Evolutionary conservation across 1,140 invertebrate genomes (phyloP), one percentile per base, ranked within the genome.

Genomic region (Megalonaias nervosa): DNA sequence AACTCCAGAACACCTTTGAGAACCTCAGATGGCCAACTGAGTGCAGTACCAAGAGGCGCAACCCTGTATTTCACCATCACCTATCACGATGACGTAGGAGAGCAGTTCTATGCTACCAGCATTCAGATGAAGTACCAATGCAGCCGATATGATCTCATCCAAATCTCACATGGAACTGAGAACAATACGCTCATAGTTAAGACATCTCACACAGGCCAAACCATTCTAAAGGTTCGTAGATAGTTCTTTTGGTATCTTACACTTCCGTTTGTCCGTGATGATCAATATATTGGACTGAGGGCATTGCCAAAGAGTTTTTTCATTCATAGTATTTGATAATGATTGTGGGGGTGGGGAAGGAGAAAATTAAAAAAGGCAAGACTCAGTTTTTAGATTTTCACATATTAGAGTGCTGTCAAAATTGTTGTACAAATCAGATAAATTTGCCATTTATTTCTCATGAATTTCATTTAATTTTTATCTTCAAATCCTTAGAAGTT

Each of bases 21-120:
- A 31, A 85, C 89, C 55, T 77, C 78, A 55, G 68, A 77, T 65
- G 81, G 85, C 62, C 79, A 84, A 23, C 67, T 91, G 12, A 74
- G 79, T 38, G 82, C 83, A 23, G 72, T 93, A 16, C 92, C 92
- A 38, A 86, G 91, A 19, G 92, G 92, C 19, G 84, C 89, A n/a
- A 86, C 85, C 1, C 81, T 92, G 17, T 82, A 84, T 3, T 89
- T 92, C 23, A 79, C 84, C 17, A 78, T 92, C 38, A 89, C 84
- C 55, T 92, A 89, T 82, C 92, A 92, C 85, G 92, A 93, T 84
- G 89, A 91, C 77, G 85, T 91, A 55, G 92, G 92, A 58, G 86
- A 89, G 62, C 74, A 79, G 59, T 92, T 93, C 80, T 85, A 90
- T 83, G 86, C 89, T 11, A 90, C 89, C 12, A 90, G 88, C 68